phyloP scores from a whole-genome alignment of 30 jellyfish, hydroid and myxozoan genomes.

The Clytia hemisphaerica region DNA sequence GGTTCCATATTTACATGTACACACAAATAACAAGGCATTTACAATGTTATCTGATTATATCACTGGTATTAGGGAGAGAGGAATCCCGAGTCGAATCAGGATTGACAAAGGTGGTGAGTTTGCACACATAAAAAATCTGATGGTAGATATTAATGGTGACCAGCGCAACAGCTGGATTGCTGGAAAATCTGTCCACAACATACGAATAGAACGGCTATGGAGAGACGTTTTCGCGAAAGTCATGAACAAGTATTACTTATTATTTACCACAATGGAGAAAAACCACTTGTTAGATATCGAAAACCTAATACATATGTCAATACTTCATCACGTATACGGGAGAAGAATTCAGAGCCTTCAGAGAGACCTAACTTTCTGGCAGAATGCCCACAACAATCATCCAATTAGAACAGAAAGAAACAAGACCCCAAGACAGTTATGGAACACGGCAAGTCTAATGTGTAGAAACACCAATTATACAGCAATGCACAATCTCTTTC shows the following conservation, averaged over 20 bases:
- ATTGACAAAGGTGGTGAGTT: constrained; percentile 29
- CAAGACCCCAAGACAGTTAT: constrained; percentile 28
- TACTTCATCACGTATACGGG: constrained; percentile 25
- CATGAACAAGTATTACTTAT: constrained; percentile 11
- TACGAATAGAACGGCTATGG: constrained; percentile 39
- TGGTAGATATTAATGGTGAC: constrained; percentile 13
- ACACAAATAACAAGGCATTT: constrained; percentile 15
- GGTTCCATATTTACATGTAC: constrained; percentile 5
- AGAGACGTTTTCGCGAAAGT: constrained; percentile 34
- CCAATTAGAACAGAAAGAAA: constrained; percentile 19
- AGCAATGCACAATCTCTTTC: constrained; percentile 24
- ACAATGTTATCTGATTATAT: constrained; percentile 2
- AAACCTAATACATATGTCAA: constrained; percentile 15
- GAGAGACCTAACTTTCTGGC: constrained; percentile 14
- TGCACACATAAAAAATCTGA: background rate
- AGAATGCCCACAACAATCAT: constrained; percentile 24
- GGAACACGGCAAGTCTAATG: constrained; percentile 15
- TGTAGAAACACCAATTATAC: constrained; percentile 14
- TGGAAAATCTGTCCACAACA: constrained; percentile 32
- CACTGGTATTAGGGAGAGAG: constrained; percentile 15
- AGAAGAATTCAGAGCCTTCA: constrained; percentile 11
- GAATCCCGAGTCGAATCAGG: constrained; percentile 29
- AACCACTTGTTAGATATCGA: background rate
- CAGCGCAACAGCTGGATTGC: constrained; percentile 13
- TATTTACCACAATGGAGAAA: constrained; percentile 25